Conservation (phyloP, 2,888 invertebrate species). For the Bombylius major region DNA sequence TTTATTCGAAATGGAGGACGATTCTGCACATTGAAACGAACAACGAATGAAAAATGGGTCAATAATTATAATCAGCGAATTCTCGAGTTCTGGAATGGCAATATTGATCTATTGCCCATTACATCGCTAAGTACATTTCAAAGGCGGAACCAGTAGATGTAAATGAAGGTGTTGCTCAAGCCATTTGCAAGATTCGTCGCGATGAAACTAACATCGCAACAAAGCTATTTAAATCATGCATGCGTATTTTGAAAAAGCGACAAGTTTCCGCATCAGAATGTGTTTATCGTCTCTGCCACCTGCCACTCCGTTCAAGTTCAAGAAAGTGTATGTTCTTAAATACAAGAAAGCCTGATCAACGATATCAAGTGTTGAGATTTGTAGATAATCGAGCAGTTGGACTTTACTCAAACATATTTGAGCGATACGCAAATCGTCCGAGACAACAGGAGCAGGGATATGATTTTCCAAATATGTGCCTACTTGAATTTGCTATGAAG, state of each 20-base stretch:
- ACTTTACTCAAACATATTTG: slow-evolving; percentile 16
- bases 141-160: slow-evolving; percentile 8
- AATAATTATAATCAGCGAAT: slow-evolving; percentile 17
- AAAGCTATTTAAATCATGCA: slow-evolving; percentile 21
- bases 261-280: slow-evolving; percentile 23
- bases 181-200: slow-evolving; percentile 15
- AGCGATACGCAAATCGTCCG: slow-evolving; percentile 5
- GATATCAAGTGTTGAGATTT: slow-evolving; percentile 20
- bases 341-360: slow-evolving; percentile 18
- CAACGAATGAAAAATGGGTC: slow-evolving; percentile 13
- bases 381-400: slow-evolving; percentile 1
- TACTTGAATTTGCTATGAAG: too few species aligned
- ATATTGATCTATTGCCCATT: slow-evolving; percentile 19
- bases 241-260: slow-evolving; percentile 21
- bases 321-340: slow-evolving; percentile 15
- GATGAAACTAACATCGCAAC: slow-evolving; percentile 17
- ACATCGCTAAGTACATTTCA: slow-evolving; percentile 13
- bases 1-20: slow-evolving; percentile 6
- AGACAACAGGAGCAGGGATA: too few species aligned
- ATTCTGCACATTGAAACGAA: slow-evolving; percentile 7
- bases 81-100: slow-evolving; percentile 16
- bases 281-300: not conserved
- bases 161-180: slow-evolving; percentile 10
- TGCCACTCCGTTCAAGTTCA: slow-evolving; percentile 14
- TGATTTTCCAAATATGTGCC: too few species aligned